These are phyloP conservation scores for Adela reaumurella DNA, from an alignment of 2,888 invertebrate species.

Conservation along the genomic window DNA sequence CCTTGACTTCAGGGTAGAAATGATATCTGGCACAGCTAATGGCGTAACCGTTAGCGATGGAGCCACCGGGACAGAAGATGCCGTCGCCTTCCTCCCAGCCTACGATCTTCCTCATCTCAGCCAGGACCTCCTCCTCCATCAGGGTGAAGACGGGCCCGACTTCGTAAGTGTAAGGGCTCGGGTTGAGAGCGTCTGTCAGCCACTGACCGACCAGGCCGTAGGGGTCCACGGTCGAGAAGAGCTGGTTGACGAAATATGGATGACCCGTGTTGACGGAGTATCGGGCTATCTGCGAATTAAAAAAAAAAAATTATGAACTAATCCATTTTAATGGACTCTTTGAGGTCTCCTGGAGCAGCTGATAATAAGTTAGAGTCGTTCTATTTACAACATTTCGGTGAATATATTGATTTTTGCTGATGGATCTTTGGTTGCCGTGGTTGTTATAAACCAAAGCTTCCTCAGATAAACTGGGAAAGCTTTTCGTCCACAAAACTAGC, in stretches of 20 bases:
- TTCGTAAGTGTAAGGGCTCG: slow-evolving; percentile 86
- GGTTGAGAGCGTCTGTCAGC: slow-evolving; percentile 81
- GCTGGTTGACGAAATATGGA: slow-evolving; percentile 85
- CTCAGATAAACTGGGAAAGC: too few relatives aligned
- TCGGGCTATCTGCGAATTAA: slow-evolving; percentile 45
- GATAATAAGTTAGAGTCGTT: too few relatives aligned
- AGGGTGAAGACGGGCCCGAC: slow-evolving; percentile 84
- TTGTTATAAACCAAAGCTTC: too few relatives aligned
- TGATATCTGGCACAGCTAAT: slow-evolving; percentile 78
- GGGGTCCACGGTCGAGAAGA: slow-evolving; percentile 81
- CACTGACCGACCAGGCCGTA: slow-evolving; percentile 82
- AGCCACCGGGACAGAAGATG: slow-evolving; percentile 87
- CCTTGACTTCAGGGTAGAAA: slow-evolving; percentile 72
- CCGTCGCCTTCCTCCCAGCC: slow-evolving; percentile 80
- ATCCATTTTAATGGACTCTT: too few relatives aligned
- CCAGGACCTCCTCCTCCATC: slow-evolving; percentile 80
- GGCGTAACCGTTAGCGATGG: slow-evolving; percentile 88
- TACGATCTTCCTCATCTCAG: slow-evolving; percentile 74
- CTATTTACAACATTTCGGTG: too few relatives aligned
- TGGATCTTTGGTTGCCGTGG: too few relatives aligned
- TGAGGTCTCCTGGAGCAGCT: too few relatives aligned
- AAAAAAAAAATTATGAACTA: not conserved
- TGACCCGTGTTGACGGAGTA: slow-evolving; percentile 90
- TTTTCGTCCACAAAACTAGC: too few relatives aligned
- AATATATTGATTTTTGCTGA: too few relatives aligned